A percentile compares a stretch with the other conserved stretches of the same genome.
Evolutionary conservation across 1,140 invertebrate genomes (phyloP).

Genomic region (Nebria ingens): DNA sequence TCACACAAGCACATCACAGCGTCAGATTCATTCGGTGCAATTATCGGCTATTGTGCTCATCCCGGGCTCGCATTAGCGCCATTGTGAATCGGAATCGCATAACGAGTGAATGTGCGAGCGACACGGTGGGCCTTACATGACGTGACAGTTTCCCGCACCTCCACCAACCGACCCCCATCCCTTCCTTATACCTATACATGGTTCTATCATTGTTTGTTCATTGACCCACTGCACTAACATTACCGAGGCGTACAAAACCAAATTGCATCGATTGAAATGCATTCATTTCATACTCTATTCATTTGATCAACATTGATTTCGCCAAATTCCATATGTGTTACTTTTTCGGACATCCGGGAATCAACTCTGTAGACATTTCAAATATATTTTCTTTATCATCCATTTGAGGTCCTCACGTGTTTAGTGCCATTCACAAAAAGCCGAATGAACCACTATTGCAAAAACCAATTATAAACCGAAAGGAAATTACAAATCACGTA

Average conservation of each 20-base stretch:
- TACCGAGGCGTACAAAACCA: no score
- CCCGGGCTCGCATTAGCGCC: conserved; percentile 6
- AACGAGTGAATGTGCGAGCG: background rate
- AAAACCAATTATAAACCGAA: conserved; percentile 1
- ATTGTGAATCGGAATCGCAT: conserved; percentile 15
- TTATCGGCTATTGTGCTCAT: conserved; percentile 12
- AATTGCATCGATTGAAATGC: no score
- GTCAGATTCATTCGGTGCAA: conserved; percentile 10
- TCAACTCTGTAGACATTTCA: no score
- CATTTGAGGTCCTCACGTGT: no score
- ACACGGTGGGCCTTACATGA: conserved; percentile 15
- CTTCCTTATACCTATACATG: no score
- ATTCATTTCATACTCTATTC: no score
- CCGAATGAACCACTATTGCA: background rate
- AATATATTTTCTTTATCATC: no score
- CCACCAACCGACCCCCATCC: conserved; percentile 8
- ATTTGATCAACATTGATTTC: no score
- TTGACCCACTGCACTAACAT: no score
- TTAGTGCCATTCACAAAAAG: background rate
- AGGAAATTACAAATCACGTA: conserved; percentile 8
- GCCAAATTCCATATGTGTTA: no score
- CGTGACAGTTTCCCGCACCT: conserved; percentile 18
- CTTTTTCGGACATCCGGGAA: no score
- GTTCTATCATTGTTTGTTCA: no score
- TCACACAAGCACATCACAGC: background rate